Conservation (phyloP, 1,140 invertebrate genomes). For the Bombus breviceps region DNA sequence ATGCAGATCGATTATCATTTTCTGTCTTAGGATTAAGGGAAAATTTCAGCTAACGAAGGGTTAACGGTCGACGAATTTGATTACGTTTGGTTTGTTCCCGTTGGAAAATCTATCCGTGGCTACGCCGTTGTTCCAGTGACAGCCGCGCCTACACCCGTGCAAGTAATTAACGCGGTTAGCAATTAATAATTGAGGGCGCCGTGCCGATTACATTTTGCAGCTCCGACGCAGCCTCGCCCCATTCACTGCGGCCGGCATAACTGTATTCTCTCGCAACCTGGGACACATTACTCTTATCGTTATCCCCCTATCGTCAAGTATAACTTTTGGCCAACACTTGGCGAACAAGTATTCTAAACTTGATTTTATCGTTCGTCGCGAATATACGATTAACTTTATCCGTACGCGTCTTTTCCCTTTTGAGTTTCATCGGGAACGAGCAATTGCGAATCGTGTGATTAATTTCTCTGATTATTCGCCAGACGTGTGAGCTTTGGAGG, state of each 20-base stretch:
- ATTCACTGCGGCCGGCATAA: slow-evolving; percentile 61
- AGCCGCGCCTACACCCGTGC: slow-evolving; percentile 72
- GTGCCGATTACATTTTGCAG: slow-evolving; percentile 81
- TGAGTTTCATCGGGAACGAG: too few relatives aligned
- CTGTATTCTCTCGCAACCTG: slow-evolving; percentile 65
- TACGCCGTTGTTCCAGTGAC: slow-evolving; percentile 75
- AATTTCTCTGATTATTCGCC: background rate
- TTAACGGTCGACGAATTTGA: background rate
- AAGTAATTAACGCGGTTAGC: slow-evolving; percentile 81
- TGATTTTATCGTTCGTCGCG: background rate
- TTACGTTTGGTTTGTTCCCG: slow-evolving; percentile 23
- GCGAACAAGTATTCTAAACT: background rate
- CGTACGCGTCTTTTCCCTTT: background rate
- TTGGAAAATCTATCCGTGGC: slow-evolving; percentile 61
- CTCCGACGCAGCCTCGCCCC: slow-evolving; percentile 68
- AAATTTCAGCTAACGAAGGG: background rate
- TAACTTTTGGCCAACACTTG: slow-evolving; percentile 32
- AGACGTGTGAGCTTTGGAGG: background rate
- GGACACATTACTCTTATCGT: slow-evolving; percentile 71
- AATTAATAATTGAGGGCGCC: slow-evolving; percentile 81
- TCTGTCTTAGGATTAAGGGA: too few relatives aligned
- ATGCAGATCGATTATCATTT: too few relatives aligned
- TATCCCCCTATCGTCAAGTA: slow-evolving; percentile 46
- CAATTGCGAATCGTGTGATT: background rate
- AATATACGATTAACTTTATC: background rate